Percentiles rank a stretch among this genome's conserved stretches.
phyloP scores from a whole-genome alignment of 2,113 vertebrate genomes.

The Crotalus helleri region DNA sequence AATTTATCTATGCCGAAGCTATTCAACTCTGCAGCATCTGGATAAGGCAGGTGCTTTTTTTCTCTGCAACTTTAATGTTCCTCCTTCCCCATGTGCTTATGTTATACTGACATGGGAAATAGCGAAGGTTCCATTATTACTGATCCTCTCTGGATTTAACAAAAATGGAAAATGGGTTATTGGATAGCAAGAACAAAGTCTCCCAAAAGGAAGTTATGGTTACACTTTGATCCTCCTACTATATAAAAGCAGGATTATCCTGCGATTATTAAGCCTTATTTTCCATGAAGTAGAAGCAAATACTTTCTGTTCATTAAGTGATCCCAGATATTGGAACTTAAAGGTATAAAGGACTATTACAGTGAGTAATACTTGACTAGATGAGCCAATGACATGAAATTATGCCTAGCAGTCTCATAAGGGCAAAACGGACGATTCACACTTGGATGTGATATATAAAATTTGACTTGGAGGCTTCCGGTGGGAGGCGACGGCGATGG shows the following conservation, averaged over 20 bases:
- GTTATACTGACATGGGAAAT: background rate
- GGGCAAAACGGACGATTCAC: background rate
- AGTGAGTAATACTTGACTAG: background rate
- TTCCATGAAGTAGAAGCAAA: background rate
- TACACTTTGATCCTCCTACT: background rate
- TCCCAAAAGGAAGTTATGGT: background rate
- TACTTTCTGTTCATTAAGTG: background rate
- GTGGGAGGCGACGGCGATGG: no score
- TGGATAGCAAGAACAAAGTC: background rate
- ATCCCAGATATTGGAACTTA: background rate
- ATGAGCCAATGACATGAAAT: background rate
- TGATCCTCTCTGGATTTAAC: background rate
- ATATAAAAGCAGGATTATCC: background rate
- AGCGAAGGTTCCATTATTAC: background rate
- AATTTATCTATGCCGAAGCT: background rate
- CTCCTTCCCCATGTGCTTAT: background rate
- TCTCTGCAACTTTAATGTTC: background rate
- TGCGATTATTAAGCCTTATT: background rate
- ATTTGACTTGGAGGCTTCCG: no score
- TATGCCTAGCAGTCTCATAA: background rate
- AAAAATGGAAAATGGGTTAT: background rate
- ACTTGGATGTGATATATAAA: background rate
- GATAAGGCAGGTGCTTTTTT: background rate
- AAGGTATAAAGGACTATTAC: background rate
- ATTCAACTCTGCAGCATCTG: background rate